A percentile compares a stretch with the other conserved stretches of the same genome.
Conservation (phyloP, 2,797 vertebrate genomes). For the Aplochiton taeniatus region DNA sequence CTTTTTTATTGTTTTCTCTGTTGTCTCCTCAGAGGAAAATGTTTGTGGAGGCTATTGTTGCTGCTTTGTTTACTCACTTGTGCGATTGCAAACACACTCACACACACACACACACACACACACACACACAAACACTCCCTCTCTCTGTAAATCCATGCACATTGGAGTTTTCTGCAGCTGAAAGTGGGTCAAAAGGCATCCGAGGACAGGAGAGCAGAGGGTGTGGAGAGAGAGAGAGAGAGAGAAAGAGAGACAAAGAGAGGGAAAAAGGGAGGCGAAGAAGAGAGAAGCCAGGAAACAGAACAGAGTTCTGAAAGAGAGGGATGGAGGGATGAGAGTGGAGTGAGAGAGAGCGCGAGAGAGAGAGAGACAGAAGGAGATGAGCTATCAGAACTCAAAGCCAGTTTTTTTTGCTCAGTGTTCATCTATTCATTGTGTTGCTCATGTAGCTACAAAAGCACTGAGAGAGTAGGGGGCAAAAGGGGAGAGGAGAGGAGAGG, state of each 20-base stretch:
- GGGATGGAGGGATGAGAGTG: constrained; percentile 40
- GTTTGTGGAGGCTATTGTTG: too few species aligned
- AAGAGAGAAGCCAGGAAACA: constrained; percentile 41
- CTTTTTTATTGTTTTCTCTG: too few species aligned
- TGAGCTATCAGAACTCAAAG: too few species aligned
- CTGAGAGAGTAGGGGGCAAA: too few species aligned
- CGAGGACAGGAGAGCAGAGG: constrained; percentile 53
- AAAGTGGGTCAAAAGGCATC: constrained; percentile 66
- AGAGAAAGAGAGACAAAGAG: constrained; percentile 42
- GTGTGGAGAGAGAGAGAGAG: constrained; percentile 50
- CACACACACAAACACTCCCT: constrained; percentile 37
- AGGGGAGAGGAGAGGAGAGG: not conserved
- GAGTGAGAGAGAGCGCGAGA: constrained; percentile 7
- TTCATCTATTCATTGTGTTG: too few species aligned
- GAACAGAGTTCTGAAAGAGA: constrained; percentile 47
- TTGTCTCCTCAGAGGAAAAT: too few species aligned
- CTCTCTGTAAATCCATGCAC: constrained; percentile 57
- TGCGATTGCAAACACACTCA: not conserved
- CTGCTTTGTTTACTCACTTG: not conserved
- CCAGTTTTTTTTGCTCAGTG: too few species aligned
- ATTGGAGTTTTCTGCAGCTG: constrained; percentile 52
- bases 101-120: constrained; percentile 18
- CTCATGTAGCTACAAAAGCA: too few species aligned
- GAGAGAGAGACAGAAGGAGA: too few species aligned
- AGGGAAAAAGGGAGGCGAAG: constrained; percentile 32